Base-by-base conservation (phyloP, 2,888 invertebrate genomes). In the Halictus ligatus region DNA sequence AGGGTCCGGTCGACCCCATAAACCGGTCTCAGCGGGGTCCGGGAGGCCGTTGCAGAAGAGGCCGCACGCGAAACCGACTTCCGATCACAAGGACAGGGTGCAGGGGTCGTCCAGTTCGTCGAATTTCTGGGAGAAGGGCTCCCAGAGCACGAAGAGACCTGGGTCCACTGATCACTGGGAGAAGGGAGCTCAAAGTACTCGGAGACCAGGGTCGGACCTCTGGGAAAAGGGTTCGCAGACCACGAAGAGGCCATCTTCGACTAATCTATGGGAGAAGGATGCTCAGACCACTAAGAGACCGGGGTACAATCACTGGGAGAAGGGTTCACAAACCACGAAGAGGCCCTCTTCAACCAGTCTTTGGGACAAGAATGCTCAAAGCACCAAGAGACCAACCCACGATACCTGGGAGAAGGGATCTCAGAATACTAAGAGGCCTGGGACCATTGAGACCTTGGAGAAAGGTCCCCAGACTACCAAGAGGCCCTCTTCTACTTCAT, bases 1-100 rank as follows among this genome's bases (percentile, higher is more conserved):
- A 93, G 85, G 88, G 83, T 89, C 92, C 48, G 89, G 90, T 15
- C 89, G 92, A 80, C 94, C 93, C 71, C 89, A 88, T 73, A 94
- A 92, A 83, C 93, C 93, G 15, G 80, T 84, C 60, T 58, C 90
- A 43, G 78, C 82, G 18, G 88, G 88, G 71, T 89, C 88, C 74
- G 89, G 88, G 35, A 91, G 92, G 85, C 92, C 89, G 0, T 75
- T 93, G 75, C 94, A 95, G 72, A 95, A 95, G 78, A 91, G 93
- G 78, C 94, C 94, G 15, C 94, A 94, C 76, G 92, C 93, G 2
- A 94, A 94, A 77, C 95, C 95, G 0, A 92, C 92, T 78, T 91
- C 92, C 67, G 92, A 90, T 75, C 92, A 92, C 76, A 85, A 79
- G 75, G 84, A 85, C 67, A 76, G 85, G 48, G 40, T 85, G 43